Conservation (phyloP, 2,888 invertebrate genomes). For the Caenorhabditis sp. region DNA sequence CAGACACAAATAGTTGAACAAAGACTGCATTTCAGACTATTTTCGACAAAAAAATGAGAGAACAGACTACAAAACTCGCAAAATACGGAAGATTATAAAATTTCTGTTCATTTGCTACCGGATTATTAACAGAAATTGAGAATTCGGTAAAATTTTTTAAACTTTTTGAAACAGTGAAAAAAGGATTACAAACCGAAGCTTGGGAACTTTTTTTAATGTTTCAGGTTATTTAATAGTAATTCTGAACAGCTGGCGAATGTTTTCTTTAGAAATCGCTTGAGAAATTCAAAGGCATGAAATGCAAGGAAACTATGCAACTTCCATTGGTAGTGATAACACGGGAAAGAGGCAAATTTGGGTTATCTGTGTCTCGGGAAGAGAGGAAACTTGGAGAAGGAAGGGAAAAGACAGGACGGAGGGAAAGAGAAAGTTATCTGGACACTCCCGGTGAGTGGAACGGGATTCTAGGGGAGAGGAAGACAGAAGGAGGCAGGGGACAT, state of each 20-base stretch:
- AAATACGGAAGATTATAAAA: no score
- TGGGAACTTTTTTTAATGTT: no score
- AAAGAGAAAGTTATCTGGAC: constrained; percentile 27
- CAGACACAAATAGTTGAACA: no score
- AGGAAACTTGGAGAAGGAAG: not conserved
- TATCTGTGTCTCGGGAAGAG: constrained; percentile 3
- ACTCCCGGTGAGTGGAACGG: not conserved
- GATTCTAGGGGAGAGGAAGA: not conserved
- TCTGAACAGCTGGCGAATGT: no score
- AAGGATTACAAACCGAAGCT: no score
- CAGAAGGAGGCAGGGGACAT: not conserved
- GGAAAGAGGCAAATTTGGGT: constrained; percentile 32
- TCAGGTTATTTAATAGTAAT: no score
- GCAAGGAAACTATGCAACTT: constrained; percentile 17
- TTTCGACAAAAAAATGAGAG: no score
- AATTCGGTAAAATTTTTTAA: not conserved
- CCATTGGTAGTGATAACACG: constrained; percentile 40
- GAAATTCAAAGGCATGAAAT: no score
- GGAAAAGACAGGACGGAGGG: not conserved
- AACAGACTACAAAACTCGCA: no score
- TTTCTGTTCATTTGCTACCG: no score
- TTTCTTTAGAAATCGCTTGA: no score
- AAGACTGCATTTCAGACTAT: no score
- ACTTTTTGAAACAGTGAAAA: not conserved
- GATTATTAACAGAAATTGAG: not conserved